Percentiles rank a stretch among this genome's conserved stretches.
Evolutionary conservation across 2,797 vertebrate genomes (phyloP).

Genomic region (Rhynchonycteris naso): DNA sequence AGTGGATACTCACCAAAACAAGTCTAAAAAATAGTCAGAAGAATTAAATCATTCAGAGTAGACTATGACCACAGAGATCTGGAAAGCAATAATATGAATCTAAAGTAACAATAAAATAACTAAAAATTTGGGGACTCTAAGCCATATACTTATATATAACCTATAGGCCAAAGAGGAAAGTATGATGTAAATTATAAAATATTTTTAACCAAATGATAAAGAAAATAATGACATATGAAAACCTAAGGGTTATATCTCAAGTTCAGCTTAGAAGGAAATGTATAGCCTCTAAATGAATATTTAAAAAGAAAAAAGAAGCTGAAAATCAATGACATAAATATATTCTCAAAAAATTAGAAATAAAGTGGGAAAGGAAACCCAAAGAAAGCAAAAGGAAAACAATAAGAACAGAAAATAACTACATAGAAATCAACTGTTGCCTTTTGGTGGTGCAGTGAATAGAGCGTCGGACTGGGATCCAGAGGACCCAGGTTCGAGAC

Average conservation of each 20-base stretch:
- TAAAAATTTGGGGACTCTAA: slow-evolving; percentile 27
- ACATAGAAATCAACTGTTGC: background rate
- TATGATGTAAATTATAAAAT: slow-evolving; percentile 37
- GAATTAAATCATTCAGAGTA: slow-evolving; percentile 4
- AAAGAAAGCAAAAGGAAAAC: slow-evolving; percentile 14
- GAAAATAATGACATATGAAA: slow-evolving; percentile 39
- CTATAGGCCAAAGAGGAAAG: slow-evolving; percentile 15
- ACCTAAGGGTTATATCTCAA: background rate
- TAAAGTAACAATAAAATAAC: slow-evolving; percentile 21
- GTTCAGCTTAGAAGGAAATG: background rate
- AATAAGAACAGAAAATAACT: slow-evolving; percentile 23
- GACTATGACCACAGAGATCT: background rate
- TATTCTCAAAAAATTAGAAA: slow-evolving; percentile 32
- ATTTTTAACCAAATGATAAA: slow-evolving; percentile 39
- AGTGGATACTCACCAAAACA: background rate
- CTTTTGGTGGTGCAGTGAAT: no score
- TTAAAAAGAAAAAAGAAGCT: slow-evolving; percentile 28
- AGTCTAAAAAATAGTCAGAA: slow-evolving; percentile 38
- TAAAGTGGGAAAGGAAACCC: background rate
- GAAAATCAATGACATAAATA: slow-evolving; percentile 27
- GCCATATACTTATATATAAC: background rate
- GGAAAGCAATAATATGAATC: slow-evolving; percentile 23
- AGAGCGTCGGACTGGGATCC: no score
- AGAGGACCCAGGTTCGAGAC: no score
- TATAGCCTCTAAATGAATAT: slow-evolving; percentile 3